Percentiles rank a stretch among this genome's conserved stretches.
Evolutionary conservation across 1,140 invertebrate genomes (phyloP).

Genomic region (Eueides isabella): DNA sequence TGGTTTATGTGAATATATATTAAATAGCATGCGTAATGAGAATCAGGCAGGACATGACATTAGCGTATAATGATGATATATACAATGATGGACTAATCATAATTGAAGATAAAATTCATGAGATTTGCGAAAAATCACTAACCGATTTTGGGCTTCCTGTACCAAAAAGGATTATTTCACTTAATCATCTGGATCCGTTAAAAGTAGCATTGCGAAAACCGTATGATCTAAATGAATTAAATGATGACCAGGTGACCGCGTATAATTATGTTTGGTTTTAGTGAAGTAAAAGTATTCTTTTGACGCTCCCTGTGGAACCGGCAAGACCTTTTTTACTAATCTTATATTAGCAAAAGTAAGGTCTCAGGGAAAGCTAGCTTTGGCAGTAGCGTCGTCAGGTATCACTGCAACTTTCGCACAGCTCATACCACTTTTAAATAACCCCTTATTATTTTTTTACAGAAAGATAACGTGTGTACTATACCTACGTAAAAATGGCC

Average conservation of each 20-base stretch:
- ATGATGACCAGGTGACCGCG: too few relatives aligned
- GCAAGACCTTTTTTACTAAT: too few relatives aligned
- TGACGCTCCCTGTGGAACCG: too few relatives aligned
- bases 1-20: too few relatives aligned
- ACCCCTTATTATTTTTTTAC: slow-evolving; percentile 29
- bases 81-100: slow-evolving; percentile 46
- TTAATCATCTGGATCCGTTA: too few relatives aligned
- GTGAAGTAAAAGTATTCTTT: too few relatives aligned
- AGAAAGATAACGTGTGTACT: slow-evolving; percentile 52
- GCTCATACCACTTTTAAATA: slow-evolving; percentile 44
- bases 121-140: too few relatives aligned
- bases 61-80: slow-evolving; percentile 45
- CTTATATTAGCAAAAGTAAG: slow-evolving; percentile 46
- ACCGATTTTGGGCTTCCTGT: slow-evolving; percentile 38
- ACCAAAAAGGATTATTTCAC: slow-evolving; percentile 41
- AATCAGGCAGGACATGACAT: slow-evolving; percentile 47
- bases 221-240: slow-evolving; percentile 22
- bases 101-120: slow-evolving; percentile 40
- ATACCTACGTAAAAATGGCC: slow-evolving; percentile 57
- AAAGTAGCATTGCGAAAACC: too few relatives aligned
- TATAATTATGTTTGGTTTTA: too few relatives aligned
- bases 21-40: too few relatives aligned
- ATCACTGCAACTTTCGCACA: slow-evolving; percentile 38
- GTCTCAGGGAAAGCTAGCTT: slow-evolving; percentile 36
- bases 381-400: slow-evolving; percentile 43